phyloP scores from a whole-genome alignment of 2,797 vertebrate genomes.

The Chanos chanos region DNA sequence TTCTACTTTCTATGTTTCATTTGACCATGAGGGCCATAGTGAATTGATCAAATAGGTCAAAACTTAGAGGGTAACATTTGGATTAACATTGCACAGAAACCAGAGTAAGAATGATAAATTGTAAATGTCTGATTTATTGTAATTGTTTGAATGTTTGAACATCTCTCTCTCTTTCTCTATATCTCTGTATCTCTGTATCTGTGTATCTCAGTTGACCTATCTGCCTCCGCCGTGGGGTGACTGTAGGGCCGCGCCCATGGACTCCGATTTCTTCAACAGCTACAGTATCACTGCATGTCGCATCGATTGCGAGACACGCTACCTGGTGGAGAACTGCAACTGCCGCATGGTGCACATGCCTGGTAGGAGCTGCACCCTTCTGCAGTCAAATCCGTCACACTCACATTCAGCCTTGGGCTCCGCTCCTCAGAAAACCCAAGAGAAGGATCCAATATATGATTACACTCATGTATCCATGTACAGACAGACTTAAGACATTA shows the following conservation, averaged over 20 bases:
- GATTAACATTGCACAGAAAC: no score
- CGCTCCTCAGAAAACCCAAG: no score
- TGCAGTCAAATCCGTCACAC: not conserved
- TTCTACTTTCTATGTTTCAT: no score
- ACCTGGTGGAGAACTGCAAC: slow-evolving; percentile 99
- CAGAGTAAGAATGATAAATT: no score
- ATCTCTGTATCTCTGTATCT: not conserved
- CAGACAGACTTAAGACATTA: no score
- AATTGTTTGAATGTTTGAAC: slow-evolving; percentile 12
- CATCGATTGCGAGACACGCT: slow-evolving; percentile 96
- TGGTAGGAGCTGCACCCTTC: slow-evolving; percentile 67
- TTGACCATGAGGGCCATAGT: no score
- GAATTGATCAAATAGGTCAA: no score
- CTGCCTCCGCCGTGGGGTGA: slow-evolving; percentile 95
- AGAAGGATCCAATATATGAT: no score
- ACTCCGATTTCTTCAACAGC: slow-evolving; percentile 92
- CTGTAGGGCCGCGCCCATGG: slow-evolving; percentile 86
- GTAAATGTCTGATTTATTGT: not conserved
- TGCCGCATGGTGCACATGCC: slow-evolving; percentile 99
- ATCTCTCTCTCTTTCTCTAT: not conserved
- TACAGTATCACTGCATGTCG: slow-evolving; percentile 97
- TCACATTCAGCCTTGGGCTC: not conserved
- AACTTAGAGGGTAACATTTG: no score
- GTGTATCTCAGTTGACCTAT: slow-evolving; percentile 83
- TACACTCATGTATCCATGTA: no score